These are phyloP conservation scores for Tiaroga cobitis DNA, from an alignment of 2,797 vertebrate genomes.

Conservation along the genomic window DNA sequence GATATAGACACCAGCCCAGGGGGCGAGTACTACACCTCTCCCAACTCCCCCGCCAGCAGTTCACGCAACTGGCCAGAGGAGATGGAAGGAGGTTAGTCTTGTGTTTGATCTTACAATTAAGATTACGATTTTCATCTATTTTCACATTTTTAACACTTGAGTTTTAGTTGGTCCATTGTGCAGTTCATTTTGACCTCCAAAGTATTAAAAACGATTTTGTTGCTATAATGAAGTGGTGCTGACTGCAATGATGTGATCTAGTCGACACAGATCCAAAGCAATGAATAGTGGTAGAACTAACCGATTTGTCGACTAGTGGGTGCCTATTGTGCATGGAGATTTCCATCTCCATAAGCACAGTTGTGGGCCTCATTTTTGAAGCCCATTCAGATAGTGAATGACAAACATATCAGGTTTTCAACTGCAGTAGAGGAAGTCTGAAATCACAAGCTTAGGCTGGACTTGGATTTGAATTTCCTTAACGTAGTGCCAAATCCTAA, in stretches of 20 bases:
- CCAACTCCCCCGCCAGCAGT: slow-evolving; percentile 94
- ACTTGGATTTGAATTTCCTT: slow-evolving; percentile 54
- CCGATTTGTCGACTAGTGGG: background rate
- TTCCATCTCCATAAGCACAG: background rate
- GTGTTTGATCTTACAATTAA: background rate
- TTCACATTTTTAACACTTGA: background rate
- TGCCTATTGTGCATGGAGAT: background rate
- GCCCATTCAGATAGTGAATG: slow-evolving; percentile 30
- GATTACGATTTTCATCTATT: background rate
- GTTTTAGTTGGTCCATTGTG: background rate
- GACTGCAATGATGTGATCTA: background rate
- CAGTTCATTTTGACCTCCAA: background rate
- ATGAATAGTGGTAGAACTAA: slow-evolving; percentile 6
- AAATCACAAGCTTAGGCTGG: slow-evolving; percentile 23
- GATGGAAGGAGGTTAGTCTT: slow-evolving; percentile 91
- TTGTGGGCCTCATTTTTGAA: slow-evolving; percentile 20
- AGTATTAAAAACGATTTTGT: background rate
- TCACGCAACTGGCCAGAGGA: slow-evolving; percentile 98
- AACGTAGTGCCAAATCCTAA: slow-evolving; percentile 54
- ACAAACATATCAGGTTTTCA: slow-evolving; percentile 47
- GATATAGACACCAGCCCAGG: slow-evolving; percentile 96
- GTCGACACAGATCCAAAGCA: background rate
- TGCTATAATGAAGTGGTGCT: background rate
- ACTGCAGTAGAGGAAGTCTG: slow-evolving; percentile 37
- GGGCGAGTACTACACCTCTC: slow-evolving; percentile 94